Evolutionary conservation across 2,113 vertebrate species (phyloP), one percentile per base, ranked within the genome.

Genomic region (Sterrhoptilus dennistouni): DNA sequence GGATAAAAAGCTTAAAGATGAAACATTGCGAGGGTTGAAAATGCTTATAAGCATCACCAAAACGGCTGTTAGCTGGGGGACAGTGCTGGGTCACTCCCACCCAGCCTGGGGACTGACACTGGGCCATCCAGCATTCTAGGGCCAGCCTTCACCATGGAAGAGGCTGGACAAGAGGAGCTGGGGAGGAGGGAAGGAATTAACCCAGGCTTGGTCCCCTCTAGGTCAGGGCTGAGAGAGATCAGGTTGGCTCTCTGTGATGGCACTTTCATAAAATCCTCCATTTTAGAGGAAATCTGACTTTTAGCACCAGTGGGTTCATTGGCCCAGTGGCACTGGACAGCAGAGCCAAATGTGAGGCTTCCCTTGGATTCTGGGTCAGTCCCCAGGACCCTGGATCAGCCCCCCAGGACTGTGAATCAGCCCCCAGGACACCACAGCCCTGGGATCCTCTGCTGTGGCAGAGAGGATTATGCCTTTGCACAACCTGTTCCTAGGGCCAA

Each of bases 1-100:
- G 24, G 91, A 93, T 95, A 87, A 96, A 96, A 94, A 93, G 90
- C 95, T 97, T 95, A 95, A 87, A 86, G 77, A 77, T 59, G 72
- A 90, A 87, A 63, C 0, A 2, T 57, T 80, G 56, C 2, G 1
- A 86, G 84, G 93, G 68, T 44, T 86, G 85, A 90, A 95, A 87
- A 87, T 8, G 50, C 83, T 90, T 71, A 28, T 87, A 53, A 88
- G 44, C 2, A 1, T n/a, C 40, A 79, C 70, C 13, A 50, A 71
- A 77, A 74, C 4, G 1, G 44, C 49, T 64, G 52, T 68, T 85
- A 79, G 87, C 78, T 0, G 0, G 57, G 74, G 66, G 35, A 38
- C 4, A 5, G 50, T 1, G 3, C 42, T 0, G 0, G 68, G 47
- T 52, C 5, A 1, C 66, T 50, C n/a, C 9, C 0, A 6, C 23